Base-by-base conservation (phyloP, 2,888 invertebrate species). In the Campoplex nolae region DNA sequence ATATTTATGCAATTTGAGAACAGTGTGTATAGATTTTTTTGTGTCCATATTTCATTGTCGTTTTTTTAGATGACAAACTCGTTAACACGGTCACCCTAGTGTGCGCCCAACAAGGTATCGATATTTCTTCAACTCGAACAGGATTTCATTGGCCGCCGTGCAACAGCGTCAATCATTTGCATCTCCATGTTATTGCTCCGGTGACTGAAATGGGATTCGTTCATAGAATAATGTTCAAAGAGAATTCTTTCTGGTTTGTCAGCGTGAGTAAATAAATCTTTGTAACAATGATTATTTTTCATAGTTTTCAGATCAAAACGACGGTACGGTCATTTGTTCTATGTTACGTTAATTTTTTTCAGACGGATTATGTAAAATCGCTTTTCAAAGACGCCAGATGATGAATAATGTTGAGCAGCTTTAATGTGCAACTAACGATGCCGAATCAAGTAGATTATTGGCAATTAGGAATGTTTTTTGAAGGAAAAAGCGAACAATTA, bases 81-180 rank as follows among this genome's bases (percentile, higher is more conserved):
- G 95, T 97, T 4, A 91, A 94, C 0, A 95, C 95, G n/a, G 96
- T 96, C 9, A 95, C 95, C 88, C 92, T 94, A 71, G 94, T 96
- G 11, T 89, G 96, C n/a, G 90, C 94, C 79, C 94, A 96, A 80
- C 93, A 95, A 89, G 95, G 95, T 62, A 95, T 95, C 2, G 91
- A 95, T 88, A 62, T 92, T 45, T 89, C 92, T 68, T 94, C 95
- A 88, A 91, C 93, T 23, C 95, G 96, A 73, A 95, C 96, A 67
- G 99, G 99, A 0, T 99, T 98, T 92, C 98, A 99, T 93, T 97
- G 98, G 97, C 98, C 99, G 0, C 99, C 99, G 0, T 98, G 98
- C 94, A 96, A 97, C 84, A 97, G 97, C 1, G 96, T 99, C 0
- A 94, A 95, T 71, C 99, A 99, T 94, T 95, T 98, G 8, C 99